Evolutionary conservation across 1,140 invertebrate genomes (phyloP).

Genomic region (Drosophila triauraria): DNA sequence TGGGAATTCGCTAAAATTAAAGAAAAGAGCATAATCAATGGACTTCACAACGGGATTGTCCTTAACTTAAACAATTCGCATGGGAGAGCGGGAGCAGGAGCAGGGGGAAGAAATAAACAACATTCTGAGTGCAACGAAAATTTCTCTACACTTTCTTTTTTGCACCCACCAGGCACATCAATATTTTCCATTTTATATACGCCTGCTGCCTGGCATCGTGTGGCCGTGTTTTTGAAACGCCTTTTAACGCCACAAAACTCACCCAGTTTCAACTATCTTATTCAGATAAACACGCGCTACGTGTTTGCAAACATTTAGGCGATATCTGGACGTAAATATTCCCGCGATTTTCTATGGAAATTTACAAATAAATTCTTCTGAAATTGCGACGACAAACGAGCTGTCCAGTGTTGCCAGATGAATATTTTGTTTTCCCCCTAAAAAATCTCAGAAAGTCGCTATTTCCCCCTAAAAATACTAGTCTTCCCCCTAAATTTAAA

Average conservation of each 20-base stretch:
- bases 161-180: constrained; percentile 72
- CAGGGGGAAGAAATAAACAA: constrained; percentile 59
- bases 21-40: constrained; percentile 56
- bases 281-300: constrained; percentile 65
- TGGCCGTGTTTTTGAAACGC: constrained; percentile 59
- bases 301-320: constrained; percentile 82
- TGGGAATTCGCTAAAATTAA: constrained; percentile 40
- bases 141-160: constrained; percentile 84
- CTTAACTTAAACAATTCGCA: constrained; percentile 28
- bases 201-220: constrained; percentile 65
- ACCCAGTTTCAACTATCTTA: constrained; percentile 79
- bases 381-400: constrained; percentile 58
- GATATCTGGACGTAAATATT: constrained; percentile 70
- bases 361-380: constrained; percentile 70
- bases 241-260: constrained; percentile 72
- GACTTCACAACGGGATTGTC: neutral
- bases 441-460: too few relatives aligned
- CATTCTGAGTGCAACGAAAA: constrained; percentile 71
- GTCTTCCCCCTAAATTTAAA: too few relatives aligned
- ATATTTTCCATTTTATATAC: constrained; percentile 70
- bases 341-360: constrained; percentile 71
- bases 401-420: neutral
- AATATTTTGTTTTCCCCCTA: too few relatives aligned
- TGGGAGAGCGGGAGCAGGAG: constrained; percentile 12
- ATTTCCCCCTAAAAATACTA: too few relatives aligned